Evolutionary conservation across 1,140 invertebrate genomes (phyloP), one percentile per base, ranked within the genome.

Genomic region (Zaprionus tsacasi): DNA sequence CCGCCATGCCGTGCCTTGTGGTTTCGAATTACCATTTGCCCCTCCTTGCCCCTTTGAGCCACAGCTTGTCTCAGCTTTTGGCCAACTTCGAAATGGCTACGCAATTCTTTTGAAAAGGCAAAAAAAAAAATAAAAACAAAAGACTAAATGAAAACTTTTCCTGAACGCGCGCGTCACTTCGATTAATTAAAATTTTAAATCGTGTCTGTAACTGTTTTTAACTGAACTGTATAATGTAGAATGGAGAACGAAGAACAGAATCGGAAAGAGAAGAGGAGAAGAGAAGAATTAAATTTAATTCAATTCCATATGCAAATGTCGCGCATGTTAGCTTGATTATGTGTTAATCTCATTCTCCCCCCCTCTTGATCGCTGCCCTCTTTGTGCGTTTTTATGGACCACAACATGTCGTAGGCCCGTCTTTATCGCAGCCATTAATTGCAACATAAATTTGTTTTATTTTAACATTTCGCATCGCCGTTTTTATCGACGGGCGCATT

Each of bases 371-470:
- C 43, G 54, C 7, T 8, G 15, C 11, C 33, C 38, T 25, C 52
- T 55, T 33, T 2, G 52, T 12, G 25, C 66, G 61, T 57, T 71
- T 80, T 88, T 88, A 73, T 78, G 70, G 81, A 74, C 74, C 75
- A 70, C 75, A 81, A 85, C 71, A 88, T 81, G 81, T 85, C 78
- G 81, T 85, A 89, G 85, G 78, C 78, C 68, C 76, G 57, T 81
- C 57, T 89, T 89, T 89, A 89, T 85, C 70, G 85, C 43, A n/a
- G 64, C 72, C 81, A 85, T 89, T 89, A 89, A 89, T 89, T 89
- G 85, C 87, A 89, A 89, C 85, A 90, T 89, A 90, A 89, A 89
- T 89, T 89, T 85, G 69, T 89, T 89, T 89, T 90, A 89, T 89
- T 89, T 89, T 89, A 85, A 85, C 85, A 89, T 89, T 89, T 89